A percentile compares a stretch with the other conserved stretches of the same genome.
Conservation (phyloP, 1,140 invertebrate species). For the Catajapyx aquilonaris region DNA sequence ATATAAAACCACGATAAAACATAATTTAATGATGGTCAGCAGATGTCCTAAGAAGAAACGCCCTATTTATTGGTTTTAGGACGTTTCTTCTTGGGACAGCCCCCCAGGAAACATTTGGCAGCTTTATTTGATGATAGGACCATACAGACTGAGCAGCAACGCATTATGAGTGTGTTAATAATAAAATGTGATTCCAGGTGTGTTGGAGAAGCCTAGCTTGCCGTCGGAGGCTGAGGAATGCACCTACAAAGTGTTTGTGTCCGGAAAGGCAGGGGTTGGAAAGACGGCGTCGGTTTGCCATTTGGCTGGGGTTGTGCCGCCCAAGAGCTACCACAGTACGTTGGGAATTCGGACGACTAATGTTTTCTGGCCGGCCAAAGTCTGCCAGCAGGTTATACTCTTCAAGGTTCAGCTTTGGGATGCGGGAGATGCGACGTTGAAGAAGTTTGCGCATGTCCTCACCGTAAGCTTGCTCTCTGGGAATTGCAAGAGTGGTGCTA, state of each 20-base stretch:
- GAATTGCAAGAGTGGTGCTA: constrained; percentile 9
- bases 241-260: constrained; percentile 33
- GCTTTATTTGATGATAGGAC: no score
- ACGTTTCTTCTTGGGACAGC: no score
- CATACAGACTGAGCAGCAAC: no score
- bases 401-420: constrained; percentile 38
- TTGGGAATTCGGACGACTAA: constrained; percentile 30
- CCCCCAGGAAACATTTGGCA: no score
- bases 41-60: no score
- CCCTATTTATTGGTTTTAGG: no score
- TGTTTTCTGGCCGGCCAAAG: constrained; percentile 35
- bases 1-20: no score
- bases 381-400: constrained; percentile 29
- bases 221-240: constrained; percentile 28
- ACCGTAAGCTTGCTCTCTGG: constrained; percentile 20
- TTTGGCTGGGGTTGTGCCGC: constrained; percentile 23
- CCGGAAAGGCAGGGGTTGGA: constrained; percentile 31
- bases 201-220: constrained; percentile 29
- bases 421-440: constrained; percentile 29
- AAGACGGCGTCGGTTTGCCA: constrained; percentile 30
- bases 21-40: no score
- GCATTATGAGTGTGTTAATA: no score
- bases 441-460: constrained; percentile 34
- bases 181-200: no score
- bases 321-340: constrained; percentile 26